A percentile compares a stretch with the other conserved stretches of the same genome.
Conservation (phyloP, 2,888 invertebrate species). For the Physocephala rufipes region DNA sequence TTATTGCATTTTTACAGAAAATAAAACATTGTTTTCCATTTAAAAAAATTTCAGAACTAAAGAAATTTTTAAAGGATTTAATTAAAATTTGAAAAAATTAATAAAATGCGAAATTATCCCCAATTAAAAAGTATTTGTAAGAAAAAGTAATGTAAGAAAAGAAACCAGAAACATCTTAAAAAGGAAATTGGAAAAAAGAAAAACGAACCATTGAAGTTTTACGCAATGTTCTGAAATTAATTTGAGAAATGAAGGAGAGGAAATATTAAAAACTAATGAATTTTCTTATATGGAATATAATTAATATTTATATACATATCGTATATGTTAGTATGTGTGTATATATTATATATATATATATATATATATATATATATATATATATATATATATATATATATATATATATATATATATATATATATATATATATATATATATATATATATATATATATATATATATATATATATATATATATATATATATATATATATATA, state of each 20-base stretch:
- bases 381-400: conserved; percentile 15
- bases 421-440: conserved; percentile 1
- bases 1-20: too few species aligned
- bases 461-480: conserved; percentile 2
- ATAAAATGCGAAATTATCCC: too few species aligned
- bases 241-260: background rate
- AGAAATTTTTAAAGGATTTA: too few species aligned
- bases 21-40: too few species aligned
- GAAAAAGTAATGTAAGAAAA: too few species aligned
- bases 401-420: conserved; percentile 4
- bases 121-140: too few species aligned
- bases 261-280: conserved; percentile 8
- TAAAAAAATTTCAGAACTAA: too few species aligned
- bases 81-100: too few species aligned
- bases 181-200: too few species aligned
- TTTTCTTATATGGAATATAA: conserved; percentile 5
- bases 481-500: conserved; percentile 8
- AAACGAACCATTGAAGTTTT: background rate
- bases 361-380: conserved; percentile 18
- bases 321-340: conserved; percentile 9
- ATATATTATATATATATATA: conserved; percentile 11
- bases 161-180: too few species aligned
- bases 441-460: conserved; percentile 24
- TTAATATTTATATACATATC: conserved; percentile 11
- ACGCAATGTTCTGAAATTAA: background rate